Percentiles rank a stretch among this genome's conserved stretches.
These are phyloP conservation scores for Melitaea athalia DNA, from an alignment of 2,888 invertebrate genomes.

Conservation along the genomic window DNA sequence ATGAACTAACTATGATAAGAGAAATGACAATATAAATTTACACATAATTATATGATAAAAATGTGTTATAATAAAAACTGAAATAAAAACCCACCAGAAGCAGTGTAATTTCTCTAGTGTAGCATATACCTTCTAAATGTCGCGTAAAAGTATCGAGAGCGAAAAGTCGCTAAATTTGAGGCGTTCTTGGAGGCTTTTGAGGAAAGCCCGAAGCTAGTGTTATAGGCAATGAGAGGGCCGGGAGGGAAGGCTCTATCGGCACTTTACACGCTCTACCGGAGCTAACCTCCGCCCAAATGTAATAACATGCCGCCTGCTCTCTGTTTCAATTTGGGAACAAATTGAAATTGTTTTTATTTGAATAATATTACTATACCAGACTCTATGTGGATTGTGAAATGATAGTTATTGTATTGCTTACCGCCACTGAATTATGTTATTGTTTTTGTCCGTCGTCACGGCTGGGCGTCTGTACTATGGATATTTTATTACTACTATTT, in stretches of 20 bases:
- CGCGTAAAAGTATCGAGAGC: conserved; percentile 77
- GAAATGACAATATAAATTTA: background rate
- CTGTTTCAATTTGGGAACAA: conserved; percentile 83
- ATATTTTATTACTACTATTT: conserved; percentile 9
- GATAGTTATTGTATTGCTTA: conserved; percentile 51
- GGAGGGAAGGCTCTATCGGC: conserved; percentile 77
- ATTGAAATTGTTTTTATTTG: conserved; percentile 83
- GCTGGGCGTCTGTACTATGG: conserved; percentile 14
- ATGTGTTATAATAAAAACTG: background rate
- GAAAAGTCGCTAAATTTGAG: conserved; percentile 80
- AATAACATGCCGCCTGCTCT: conserved; percentile 79
- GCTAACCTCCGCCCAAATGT: conserved; percentile 80
- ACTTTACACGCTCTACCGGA: conserved; percentile 80
- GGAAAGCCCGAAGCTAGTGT: conserved; percentile 76
- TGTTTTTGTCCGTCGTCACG: conserved; percentile 22
- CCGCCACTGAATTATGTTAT: conserved; percentile 31
- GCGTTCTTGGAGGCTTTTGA: conserved; percentile 78
- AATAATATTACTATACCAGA: conserved; percentile 69
- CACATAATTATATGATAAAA: background rate
- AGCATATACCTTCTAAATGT: conserved; percentile 65
- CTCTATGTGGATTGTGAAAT: conserved; percentile 46
- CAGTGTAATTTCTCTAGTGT: conserved; percentile 30
- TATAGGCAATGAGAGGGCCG: conserved; percentile 79
- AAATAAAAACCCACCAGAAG: background rate
- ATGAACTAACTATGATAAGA: background rate